Conservation (phyloP, 2,888 invertebrate genomes). For the Adelognathus sp. region DNA sequence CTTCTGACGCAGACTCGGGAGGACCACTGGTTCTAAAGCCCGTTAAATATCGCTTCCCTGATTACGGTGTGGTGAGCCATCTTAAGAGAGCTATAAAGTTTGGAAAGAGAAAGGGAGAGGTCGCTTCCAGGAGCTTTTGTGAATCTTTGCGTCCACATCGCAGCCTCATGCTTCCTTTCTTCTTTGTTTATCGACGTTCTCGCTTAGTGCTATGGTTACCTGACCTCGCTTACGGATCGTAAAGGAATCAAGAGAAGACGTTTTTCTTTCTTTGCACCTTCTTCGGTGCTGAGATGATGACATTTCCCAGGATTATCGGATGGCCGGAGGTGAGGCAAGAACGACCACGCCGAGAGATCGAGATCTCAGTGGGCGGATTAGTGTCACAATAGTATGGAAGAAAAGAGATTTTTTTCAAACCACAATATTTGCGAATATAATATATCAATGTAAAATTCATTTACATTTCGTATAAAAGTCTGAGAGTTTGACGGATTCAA, state of each 20-base stretch:
- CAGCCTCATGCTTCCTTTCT: background rate
- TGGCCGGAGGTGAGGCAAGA: too few relatives aligned
- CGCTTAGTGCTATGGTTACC: background rate
- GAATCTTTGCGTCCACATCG: background rate
- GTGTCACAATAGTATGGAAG: slow-evolving; percentile 1
- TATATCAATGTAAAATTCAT: background rate
- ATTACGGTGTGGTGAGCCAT: slow-evolving; percentile 64
- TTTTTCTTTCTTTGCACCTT: background rate
- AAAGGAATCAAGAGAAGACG: background rate
- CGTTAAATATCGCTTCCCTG: slow-evolving; percentile 70
- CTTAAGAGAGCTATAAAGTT: slow-evolving; percentile 64
- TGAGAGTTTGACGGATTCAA: too few relatives aligned
- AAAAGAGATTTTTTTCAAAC: background rate
- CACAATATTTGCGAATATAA: background rate
- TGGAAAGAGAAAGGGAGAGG: too few relatives aligned
- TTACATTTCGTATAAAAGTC: too few relatives aligned
- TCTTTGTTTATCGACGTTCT: background rate
- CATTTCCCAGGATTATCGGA: background rate
- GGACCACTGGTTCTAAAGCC: slow-evolving; percentile 60
- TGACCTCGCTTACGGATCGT: slow-evolving; percentile 31
- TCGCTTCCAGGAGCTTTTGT: slow-evolving; percentile 17
- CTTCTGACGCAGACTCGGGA: background rate
- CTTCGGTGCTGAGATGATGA: background rate
- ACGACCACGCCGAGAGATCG: background rate
- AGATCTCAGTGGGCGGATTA: slow-evolving; percentile 5